These are phyloP conservation scores for Pammene fasciana DNA, from an alignment of 2,888 invertebrate genomes.

Conservation along the genomic window DNA sequence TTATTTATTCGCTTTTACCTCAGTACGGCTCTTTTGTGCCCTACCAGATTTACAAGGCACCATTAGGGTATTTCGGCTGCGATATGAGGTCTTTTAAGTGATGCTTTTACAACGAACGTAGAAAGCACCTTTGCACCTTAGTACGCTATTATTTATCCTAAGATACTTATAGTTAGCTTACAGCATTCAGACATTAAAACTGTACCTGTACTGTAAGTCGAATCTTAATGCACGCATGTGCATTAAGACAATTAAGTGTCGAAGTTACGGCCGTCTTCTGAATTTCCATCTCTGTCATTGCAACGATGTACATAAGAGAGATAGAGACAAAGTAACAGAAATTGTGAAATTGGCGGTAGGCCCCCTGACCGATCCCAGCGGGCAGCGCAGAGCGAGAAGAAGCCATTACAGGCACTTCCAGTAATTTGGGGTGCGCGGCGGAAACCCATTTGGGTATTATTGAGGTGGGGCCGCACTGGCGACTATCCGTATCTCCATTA, in stretches of 20 bases:
- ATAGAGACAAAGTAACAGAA: neutral
- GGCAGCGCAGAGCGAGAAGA: slow-evolving; percentile 48
- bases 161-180: neutral
- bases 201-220: slow-evolving; percentile 10
- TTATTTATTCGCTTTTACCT: slow-evolving; percentile 80
- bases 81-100: slow-evolving; percentile 21
- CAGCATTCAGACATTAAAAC: no score
- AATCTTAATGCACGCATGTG: no score
- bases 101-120: slow-evolving; percentile 21
- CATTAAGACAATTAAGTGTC: slow-evolving; percentile 34
- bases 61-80: slow-evolving; percentile 54
- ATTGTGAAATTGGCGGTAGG: neutral
- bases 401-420: slow-evolving; percentile 60
- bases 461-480: slow-evolving; percentile 55
- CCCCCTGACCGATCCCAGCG: slow-evolving; percentile 51
- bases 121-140: neutral
- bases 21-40: slow-evolving; percentile 72
- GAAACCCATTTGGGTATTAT: slow-evolving; percentile 67
- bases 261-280: slow-evolving; percentile 43
- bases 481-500: slow-evolving; percentile 63
- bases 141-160: neutral
- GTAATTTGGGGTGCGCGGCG: slow-evolving; percentile 57
- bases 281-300: no score
- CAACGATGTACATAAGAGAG: no score
- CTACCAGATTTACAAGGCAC: slow-evolving; percentile 67